Evolutionary conservation across 2,113 vertebrate genomes (phyloP).

Genomic region (Tapirus terrestris): DNA sequence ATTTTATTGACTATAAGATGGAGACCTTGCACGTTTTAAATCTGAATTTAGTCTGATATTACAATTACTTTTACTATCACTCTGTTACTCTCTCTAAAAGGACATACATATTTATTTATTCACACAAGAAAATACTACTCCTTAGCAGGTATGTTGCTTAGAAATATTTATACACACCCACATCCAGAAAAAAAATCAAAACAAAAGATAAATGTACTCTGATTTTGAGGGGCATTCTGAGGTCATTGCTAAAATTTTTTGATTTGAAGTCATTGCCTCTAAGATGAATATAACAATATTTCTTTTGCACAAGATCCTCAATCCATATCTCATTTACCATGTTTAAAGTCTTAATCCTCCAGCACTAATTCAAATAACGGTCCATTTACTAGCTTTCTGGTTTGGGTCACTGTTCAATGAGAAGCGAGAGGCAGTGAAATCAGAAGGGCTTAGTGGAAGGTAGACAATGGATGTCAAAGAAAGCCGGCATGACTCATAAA

Average conservation of each 20-base stretch:
- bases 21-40: slow-evolving; percentile 71
- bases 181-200: not conserved
- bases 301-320: not conserved
- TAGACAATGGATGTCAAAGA: slow-evolving; percentile 46
- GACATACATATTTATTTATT: slow-evolving; percentile 70
- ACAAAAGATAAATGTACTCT: not conserved
- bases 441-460: not conserved
- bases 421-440: slow-evolving; percentile 22
- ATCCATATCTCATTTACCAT: not conserved
- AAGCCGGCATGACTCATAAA: not conserved
- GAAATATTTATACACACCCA: not conserved
- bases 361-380: slow-evolving; percentile 50
- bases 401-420: slow-evolving; percentile 32
- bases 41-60: slow-evolving; percentile 73
- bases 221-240: slow-evolving; percentile 52
- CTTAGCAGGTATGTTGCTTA: not conserved
- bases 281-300: slow-evolving; percentile 54
- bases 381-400: not conserved
- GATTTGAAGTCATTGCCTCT: slow-evolving; percentile 41
- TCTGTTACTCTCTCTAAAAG: slow-evolving; percentile 75
- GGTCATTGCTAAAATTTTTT: slow-evolving; percentile 26
- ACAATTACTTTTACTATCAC: slow-evolving; percentile 78
- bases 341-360: slow-evolving; percentile 59
- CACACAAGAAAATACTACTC: not conserved
- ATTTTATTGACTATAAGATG: slow-evolving; percentile 78